Evolutionary conservation across 2,888 invertebrate genomes (phyloP).

Genomic region (Athripsodes cinereus): DNA sequence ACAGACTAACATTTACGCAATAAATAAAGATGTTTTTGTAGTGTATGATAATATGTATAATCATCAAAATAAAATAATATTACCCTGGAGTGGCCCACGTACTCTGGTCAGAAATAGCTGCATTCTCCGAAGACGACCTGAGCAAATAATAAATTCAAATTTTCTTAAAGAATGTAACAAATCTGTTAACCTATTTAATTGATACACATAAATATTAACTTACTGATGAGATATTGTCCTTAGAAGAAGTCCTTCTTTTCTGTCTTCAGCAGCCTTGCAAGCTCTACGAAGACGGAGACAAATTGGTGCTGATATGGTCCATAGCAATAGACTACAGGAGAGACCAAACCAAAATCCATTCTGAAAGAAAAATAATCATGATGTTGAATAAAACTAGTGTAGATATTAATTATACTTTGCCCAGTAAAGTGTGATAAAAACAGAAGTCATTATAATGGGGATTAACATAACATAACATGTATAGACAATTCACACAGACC

Average conservation of each 20-base stretch:
- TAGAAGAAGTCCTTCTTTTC: conserved; percentile 16
- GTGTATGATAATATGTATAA: too few relatives aligned
- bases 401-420: too few relatives aligned
- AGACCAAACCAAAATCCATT: conserved; percentile 68
- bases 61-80: conserved; percentile 4
- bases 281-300: conserved; percentile 53
- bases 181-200: not conserved
- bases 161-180: not conserved
- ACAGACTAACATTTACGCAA: too few relatives aligned
- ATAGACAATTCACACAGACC: too few relatives aligned
- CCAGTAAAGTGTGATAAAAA: too few relatives aligned
- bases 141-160: not conserved
- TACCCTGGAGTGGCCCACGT: conserved; percentile 31
- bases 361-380: conserved; percentile 36
- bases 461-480: too few relatives aligned
- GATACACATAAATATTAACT: not conserved
- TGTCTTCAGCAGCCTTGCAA: conserved; percentile 34
- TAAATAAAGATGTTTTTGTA: too few relatives aligned
- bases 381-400: too few relatives aligned
- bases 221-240: conserved; percentile 25
- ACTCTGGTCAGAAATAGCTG: conserved; percentile 26
- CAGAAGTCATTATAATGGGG: too few relatives aligned
- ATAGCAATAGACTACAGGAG: conserved; percentile 48
- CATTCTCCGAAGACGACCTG: conserved; percentile 25
- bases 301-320: conserved; percentile 57